Percentiles rank a stretch among this genome's conserved stretches.
Evolutionary conservation across 2,797 vertebrate genomes (phyloP).

Genomic region (Oreochromis mossambicus): DNA sequence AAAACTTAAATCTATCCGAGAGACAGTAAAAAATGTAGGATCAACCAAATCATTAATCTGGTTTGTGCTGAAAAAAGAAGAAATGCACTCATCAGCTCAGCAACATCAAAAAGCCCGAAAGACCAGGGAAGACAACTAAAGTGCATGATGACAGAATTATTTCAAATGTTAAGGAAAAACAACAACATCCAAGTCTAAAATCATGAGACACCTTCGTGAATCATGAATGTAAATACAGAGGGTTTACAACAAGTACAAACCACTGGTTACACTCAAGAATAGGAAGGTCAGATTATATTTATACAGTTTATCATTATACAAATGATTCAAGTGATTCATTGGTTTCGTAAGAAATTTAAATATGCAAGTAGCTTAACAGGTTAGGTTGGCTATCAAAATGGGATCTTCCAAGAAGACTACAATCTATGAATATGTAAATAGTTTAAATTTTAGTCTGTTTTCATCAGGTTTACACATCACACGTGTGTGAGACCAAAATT

Average conservation of each 20-base stretch:
- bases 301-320: not conserved
- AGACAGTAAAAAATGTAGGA: not conserved
- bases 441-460: not conserved
- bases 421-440: not conserved
- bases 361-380: not conserved
- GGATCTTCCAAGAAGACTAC: not conserved
- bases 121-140: not conserved
- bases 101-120: not conserved
- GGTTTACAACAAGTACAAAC: not conserved
- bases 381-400: not conserved
- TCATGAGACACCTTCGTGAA: not conserved
- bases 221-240: not conserved
- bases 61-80: not conserved
- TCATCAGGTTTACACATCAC: not conserved
- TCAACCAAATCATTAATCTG: not conserved
- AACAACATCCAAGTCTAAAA: not conserved
- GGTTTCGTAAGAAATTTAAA: not conserved
- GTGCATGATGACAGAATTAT: not conserved
- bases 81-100: not conserved
- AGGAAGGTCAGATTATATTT: not conserved
- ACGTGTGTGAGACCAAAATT: not conserved
- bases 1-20: not conserved
- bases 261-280: not conserved
- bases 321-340: not conserved
- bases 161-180: not conserved